Base-by-base conservation (phyloP, 2,888 invertebrate species). In the Nymphalis polychloros region DNA sequence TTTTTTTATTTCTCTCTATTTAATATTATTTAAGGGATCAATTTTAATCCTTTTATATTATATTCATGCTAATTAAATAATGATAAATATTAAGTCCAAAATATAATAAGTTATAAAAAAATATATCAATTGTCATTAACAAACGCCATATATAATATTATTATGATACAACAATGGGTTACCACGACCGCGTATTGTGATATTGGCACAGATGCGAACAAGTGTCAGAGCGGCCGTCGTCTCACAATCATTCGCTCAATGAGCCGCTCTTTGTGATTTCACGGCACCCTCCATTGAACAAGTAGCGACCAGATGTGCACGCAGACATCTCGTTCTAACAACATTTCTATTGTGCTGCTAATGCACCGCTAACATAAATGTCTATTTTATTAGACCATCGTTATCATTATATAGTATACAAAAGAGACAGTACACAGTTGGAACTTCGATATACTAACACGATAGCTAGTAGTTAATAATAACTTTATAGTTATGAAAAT, bases 311-410 rank as follows among this genome's bases (percentile, higher is more conserved):
- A 61, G 61, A 61, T 61, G 27, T 31, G 61, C 23, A 31, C 61
- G 48, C 5, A n/a, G 49, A 17, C 3, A 41, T 41, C 35, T 7
- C 16, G 0, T 8, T 49, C 57, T 63, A 59, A 67, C 67, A 59
- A 67, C 63, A 49, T 67, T 46, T 66, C 66, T 63, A 49, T 66
- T 52, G 50, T 65, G 35, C 62, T 20, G 20, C 59, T 59, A 63
- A 69, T 52, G 61, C 62, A 49, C 48, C 31, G 35, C 19, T 16
- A 17, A 53, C 59, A 61, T 50, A 59, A 59, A 63, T 64, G 63
- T 53, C 10, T 62, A 20, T 20, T 52, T 35, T 63, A 31, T 49
- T 52, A 5, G 5, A 41, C 27, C 35, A 52, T 41, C 50, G 23
- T 52, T 46, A 61, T 10, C 13, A 23, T 41, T 46, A 46, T 13